Percentiles rank a stretch among this genome's conserved stretches.
These are phyloP conservation scores for Drosophila orosa DNA, from an alignment of 1,140 invertebrate genomes.

Conservation along the genomic window DNA sequence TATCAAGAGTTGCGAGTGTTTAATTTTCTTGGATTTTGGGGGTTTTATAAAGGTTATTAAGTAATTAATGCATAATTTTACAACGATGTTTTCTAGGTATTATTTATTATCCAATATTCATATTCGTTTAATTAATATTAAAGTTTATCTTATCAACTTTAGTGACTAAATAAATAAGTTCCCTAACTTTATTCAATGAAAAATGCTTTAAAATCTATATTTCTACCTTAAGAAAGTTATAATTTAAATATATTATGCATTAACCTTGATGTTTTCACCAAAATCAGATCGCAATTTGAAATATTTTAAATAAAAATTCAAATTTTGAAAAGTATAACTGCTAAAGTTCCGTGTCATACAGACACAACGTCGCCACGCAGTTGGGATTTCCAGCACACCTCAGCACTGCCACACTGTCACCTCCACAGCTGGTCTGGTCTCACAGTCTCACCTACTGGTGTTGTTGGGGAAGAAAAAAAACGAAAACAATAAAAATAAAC, in stretches of 20 bases:
- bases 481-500: slow-evolving; percentile 47
- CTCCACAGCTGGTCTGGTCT: slow-evolving; percentile 40
- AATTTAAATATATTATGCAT: neutral
- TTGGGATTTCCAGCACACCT: neutral
- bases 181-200: no score
- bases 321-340: neutral
- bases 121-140: neutral
- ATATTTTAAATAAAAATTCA: neutral
- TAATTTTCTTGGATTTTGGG: neutral
- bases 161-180: no score
- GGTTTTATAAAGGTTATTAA: neutral
- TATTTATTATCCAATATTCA: neutral
- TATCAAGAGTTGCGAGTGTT: slow-evolving; percentile 21
- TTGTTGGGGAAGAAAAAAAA: slow-evolving; percentile 19
- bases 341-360: slow-evolving; percentile 12
- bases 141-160: neutral
- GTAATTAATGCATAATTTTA: no score
- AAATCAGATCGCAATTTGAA: no score
- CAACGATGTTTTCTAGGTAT: no score
- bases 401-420: slow-evolving; percentile 7
- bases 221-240: no score
- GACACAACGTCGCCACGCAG: neutral
- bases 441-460: slow-evolving; percentile 26
- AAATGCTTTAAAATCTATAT: no score
- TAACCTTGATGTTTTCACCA: no score